Evolutionary conservation across 2,797 vertebrate species (phyloP).

Genomic region (Sternarchorhynchus goeldii): DNA sequence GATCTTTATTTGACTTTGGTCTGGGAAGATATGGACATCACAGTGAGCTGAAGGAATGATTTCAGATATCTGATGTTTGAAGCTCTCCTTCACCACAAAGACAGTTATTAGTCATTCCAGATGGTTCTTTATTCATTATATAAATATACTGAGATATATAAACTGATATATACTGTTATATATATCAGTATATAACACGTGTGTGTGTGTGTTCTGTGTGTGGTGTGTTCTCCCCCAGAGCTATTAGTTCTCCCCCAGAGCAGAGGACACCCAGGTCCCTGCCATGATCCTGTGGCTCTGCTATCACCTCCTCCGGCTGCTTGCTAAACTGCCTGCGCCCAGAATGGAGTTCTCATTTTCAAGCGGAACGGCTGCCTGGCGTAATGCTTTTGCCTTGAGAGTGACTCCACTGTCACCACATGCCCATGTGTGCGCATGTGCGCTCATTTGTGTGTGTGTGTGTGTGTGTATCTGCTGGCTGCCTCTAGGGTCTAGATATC

Average conservation of each 20-base stretch:
- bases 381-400: conserved; percentile 76
- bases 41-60: conserved; percentile 30
- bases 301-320: conserved; percentile 61
- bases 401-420: conserved; percentile 67
- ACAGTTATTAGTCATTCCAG: conserved; percentile 47
- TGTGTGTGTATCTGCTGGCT: conserved; percentile 56
- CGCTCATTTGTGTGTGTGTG: conserved; percentile 30
- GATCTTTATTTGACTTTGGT: conserved; percentile 15
- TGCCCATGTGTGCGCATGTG: conserved; percentile 8
- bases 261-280: conserved; percentile 50
- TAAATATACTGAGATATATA: conserved; percentile 27
- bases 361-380: conserved; percentile 68
- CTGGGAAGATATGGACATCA: not conserved
- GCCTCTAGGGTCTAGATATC: conserved; percentile 73
- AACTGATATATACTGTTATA: not conserved
- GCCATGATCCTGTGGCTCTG: conserved; percentile 57
- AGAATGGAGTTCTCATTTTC: conserved; percentile 77
- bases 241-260: conserved; percentile 62
- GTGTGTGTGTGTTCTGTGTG: conserved; percentile 48
- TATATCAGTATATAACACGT: conserved; percentile 7
- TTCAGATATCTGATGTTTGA: conserved; percentile 33
- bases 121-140: conserved; percentile 46
- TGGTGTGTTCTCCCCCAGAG: conserved; percentile 40
- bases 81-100: conserved; percentile 34
- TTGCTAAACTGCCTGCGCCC: conserved; percentile 67